Conservation (phyloP, 2,888 invertebrate species). For the Uloborus plumipes region DNA sequence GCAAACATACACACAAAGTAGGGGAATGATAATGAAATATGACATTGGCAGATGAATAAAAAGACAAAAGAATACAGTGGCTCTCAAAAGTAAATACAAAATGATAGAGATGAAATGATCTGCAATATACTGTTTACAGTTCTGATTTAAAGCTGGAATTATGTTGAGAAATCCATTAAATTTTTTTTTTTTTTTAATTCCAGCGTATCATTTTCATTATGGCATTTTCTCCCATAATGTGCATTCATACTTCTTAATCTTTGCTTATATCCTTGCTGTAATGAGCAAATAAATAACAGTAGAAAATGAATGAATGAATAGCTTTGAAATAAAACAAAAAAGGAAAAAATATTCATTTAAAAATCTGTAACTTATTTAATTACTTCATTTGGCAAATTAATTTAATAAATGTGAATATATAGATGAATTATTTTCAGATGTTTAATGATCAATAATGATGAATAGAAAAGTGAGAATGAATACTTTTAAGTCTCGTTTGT, state of each 20-base stretch:
- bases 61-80: conserved; percentile 37
- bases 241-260: conserved; percentile 54
- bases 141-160: background rate
- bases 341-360: background rate
- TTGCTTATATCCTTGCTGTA: conserved; percentile 47
- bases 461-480: too few species aligned
- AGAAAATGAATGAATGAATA: too few species aligned
- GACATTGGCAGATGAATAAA: background rate
- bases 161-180: background rate
- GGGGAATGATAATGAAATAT: background rate
- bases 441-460: too few species aligned
- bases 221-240: background rate
- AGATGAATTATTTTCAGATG: too few species aligned
- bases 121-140: background rate
- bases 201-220: background rate
- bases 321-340: too few species aligned
- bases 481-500: too few species aligned
- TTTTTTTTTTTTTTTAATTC: background rate
- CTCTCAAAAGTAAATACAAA: conserved; percentile 42
- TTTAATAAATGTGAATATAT: too few species aligned
- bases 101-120: conserved; percentile 9
- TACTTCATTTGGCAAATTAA: too few species aligned
- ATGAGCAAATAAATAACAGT: conserved; percentile 9
- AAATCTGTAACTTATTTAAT: background rate
- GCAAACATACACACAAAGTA: background rate